A percentile compares a stretch with the other conserved stretches of the same genome.
Conservation (phyloP, 2,888 invertebrate species). For the Cheiracanthium punctorium region DNA sequence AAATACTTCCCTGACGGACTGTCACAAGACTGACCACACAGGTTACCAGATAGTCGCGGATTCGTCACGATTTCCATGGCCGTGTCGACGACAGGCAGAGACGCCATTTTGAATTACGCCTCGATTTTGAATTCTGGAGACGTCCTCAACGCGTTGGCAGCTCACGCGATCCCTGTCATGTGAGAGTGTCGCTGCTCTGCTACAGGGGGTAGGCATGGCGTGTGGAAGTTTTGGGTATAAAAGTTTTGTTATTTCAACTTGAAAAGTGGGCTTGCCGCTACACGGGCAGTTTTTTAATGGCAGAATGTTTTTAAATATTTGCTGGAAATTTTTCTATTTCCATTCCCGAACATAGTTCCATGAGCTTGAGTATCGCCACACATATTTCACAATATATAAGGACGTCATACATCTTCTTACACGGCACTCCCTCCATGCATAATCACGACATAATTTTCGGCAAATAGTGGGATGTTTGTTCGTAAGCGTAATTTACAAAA, state of each 20-base stretch:
- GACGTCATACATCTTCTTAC: too few relatives aligned
- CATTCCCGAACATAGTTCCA: too few relatives aligned
- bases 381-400: too few relatives aligned
- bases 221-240: background rate
- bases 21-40: slow-evolving; percentile 37
- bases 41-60: slow-evolving; percentile 30
- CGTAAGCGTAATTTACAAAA: too few relatives aligned
- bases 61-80: slow-evolving; percentile 44
- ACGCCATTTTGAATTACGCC: slow-evolving; percentile 15
- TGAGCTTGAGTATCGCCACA: too few relatives aligned
- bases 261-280: slow-evolving; percentile 2
- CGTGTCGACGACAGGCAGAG: slow-evolving; percentile 34
- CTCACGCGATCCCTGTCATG: slow-evolving; percentile 1
- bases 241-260: background rate
- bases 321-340: too few relatives aligned
- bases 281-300: background rate
- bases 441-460: too few relatives aligned
- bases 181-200: background rate
- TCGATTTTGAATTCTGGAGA: background rate
- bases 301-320: background rate
- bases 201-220: background rate
- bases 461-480: too few relatives aligned
- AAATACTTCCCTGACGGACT: slow-evolving; percentile 21
- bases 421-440: too few relatives aligned
- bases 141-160: background rate